These are phyloP conservation scores for Spodoptera exigua DNA, from an alignment of 2,888 invertebrate genomes.

Conservation along the genomic window DNA sequence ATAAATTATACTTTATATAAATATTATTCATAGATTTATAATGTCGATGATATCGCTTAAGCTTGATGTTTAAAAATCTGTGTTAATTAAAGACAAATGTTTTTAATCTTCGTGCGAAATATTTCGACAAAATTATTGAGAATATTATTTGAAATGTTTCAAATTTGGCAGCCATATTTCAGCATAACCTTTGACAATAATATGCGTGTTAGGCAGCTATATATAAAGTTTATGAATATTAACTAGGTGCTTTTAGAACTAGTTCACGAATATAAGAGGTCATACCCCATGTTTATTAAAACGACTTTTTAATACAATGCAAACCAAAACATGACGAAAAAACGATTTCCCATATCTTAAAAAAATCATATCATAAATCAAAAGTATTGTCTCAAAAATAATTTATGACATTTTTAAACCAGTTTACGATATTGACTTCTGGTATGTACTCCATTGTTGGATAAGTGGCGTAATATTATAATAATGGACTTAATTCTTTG, in stretches of 20 bases:
- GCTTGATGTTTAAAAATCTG: constrained; percentile 23
- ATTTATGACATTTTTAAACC: constrained; percentile 63
- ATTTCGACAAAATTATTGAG: neutral
- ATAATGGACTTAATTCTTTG: constrained; percentile 66
- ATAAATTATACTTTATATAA: constrained; percentile 49
- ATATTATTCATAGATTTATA: constrained; percentile 50
- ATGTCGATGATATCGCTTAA: constrained; percentile 15
- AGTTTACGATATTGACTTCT: constrained; percentile 72
- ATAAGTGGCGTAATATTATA: constrained; percentile 74
- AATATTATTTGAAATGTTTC: neutral
- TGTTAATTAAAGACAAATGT: constrained; percentile 26
- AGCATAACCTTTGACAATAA: constrained; percentile 16
- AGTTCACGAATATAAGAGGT: constrained; percentile 30
- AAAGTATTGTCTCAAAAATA: constrained; percentile 65
- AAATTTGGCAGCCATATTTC: constrained; percentile 1
- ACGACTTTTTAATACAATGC: constrained; percentile 40
- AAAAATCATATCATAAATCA: constrained; percentile 62
- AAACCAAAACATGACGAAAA: constrained; percentile 45
- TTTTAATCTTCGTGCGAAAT: neutral
- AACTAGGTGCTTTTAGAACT: constrained; percentile 14
- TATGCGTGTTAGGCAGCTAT: neutral
- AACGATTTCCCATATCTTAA: constrained; percentile 65
- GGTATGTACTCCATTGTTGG: constrained; percentile 71
- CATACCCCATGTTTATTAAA: constrained; percentile 41
- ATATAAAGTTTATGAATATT: constrained; percentile 3